Base-by-base conservation (phyloP, 1,140 invertebrate species). In the Ditylenchus dipsaci region DNA sequence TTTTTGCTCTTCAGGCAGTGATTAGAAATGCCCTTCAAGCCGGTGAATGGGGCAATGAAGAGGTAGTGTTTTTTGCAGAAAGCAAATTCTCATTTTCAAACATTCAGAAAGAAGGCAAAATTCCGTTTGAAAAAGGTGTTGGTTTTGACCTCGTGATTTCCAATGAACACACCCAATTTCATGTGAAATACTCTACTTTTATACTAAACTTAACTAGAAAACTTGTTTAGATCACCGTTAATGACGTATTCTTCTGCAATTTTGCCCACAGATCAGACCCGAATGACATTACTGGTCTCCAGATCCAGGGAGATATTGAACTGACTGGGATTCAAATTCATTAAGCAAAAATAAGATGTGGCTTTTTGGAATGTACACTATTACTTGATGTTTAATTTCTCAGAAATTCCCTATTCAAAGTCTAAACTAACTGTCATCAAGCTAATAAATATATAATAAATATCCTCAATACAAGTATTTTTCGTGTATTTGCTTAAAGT, bases 21-120 rank as follows among this genome's bases (percentile, higher is more conserved):
- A 67, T 82, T 63, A 73, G 79, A 27, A 81, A 81, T 33, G 33
- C 76, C 15, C 70, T 82, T 7, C 60, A 76, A 45, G 79, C 69
- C 43, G 76, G 59, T 21, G 75, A 78, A 45, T 81, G 79, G 79
- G 81, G 81, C 57, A 81, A 83, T 64, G 79, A 81, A 67, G 78
- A 82, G 33, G 33, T 38, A 38, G 33, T 38, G 33, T 38, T 11
- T 38, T 38, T 38, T 38, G 3, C 3, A 3, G 3, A 11, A 38
- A 38, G 3, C 11, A 38, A 38, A 11, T 11, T 38, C 3, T 38
- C 33, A 5, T 38, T 38, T 38, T 5, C 3, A 38, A 38, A 38
- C 3, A 38, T 38, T 38, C 11, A 38, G 65, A 57, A 76, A 38
- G 79, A 82, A 45, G 79, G 80, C 27, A 76, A 76, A 56, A 47